Evolutionary conservation across 2,113 vertebrate species (phyloP).

Genomic region (Mixornis gularis): DNA sequence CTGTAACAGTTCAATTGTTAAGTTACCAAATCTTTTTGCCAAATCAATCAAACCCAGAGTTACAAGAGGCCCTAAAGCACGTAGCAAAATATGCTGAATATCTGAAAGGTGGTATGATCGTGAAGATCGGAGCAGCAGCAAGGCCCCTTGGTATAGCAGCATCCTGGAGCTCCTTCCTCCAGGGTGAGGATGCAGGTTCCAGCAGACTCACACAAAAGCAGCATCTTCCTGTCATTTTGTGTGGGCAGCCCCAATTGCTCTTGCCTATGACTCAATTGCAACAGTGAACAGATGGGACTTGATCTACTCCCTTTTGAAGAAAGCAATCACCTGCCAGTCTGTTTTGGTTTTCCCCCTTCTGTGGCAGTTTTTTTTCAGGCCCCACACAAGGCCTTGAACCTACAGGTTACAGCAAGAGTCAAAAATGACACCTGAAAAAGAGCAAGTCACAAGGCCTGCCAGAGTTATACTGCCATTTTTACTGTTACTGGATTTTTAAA

Average conservation of each 20-base stretch:
- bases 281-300: not conserved
- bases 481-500: not conserved
- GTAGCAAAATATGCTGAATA: not conserved
- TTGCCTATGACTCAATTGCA: not conserved
- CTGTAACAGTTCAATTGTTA: not conserved
- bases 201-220: not conserved
- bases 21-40: not conserved
- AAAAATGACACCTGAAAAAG: not conserved
- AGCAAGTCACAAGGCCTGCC: not conserved
- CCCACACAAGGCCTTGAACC: not conserved
- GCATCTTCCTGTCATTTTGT: not conserved
- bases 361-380: not conserved
- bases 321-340: not conserved
- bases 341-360: not conserved
- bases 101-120: accelerated
- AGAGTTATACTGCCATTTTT: not conserved
- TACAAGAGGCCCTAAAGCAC: not conserved
- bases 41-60: not conserved
- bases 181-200: not conserved
- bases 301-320: not conserved
- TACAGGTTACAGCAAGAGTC: not conserved
- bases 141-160: not conserved
- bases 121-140: not conserved
- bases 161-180: not conserved
- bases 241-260: not conserved